A percentile compares a stretch with the other conserved stretches of the same genome.
Conservation (phyloP, 2,797 vertebrate species). For the Poliocrania exsul region DNA sequence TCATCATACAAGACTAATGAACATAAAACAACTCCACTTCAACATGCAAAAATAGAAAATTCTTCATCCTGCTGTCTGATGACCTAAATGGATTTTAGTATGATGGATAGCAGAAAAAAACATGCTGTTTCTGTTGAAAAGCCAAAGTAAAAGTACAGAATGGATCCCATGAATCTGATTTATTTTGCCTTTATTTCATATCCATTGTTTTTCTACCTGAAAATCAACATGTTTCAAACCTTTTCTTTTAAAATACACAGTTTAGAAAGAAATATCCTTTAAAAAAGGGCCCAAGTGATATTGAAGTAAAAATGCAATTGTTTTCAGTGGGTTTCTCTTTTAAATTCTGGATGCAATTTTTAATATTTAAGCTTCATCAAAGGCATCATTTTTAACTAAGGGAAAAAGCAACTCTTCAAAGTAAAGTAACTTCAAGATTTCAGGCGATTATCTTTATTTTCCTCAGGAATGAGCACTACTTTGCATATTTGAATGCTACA, state of each 20-base stretch:
- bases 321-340: not conserved
- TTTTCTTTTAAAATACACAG: not conserved
- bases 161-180: not conserved
- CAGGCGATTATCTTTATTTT: not conserved
- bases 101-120: not conserved
- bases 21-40: not conserved
- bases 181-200: not conserved
- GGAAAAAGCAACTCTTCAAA: not conserved
- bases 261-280: not conserved
- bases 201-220: not conserved
- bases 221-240: not conserved
- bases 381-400: not conserved
- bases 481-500: not conserved
- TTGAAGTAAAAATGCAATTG: not conserved
- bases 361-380: not conserved
- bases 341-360: not conserved
- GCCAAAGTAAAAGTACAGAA: not conserved
- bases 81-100: not conserved
- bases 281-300: not conserved
- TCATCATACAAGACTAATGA: not conserved
- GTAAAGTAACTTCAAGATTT: not conserved
- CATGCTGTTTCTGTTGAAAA: not conserved
- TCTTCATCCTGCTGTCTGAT: not conserved
- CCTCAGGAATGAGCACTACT: not conserved
- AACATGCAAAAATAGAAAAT: not conserved